Evolutionary conservation across 2,113 vertebrate genomes (phyloP), one percentile per base, ranked within the genome.

Genomic region (Lynx canadensis): DNA sequence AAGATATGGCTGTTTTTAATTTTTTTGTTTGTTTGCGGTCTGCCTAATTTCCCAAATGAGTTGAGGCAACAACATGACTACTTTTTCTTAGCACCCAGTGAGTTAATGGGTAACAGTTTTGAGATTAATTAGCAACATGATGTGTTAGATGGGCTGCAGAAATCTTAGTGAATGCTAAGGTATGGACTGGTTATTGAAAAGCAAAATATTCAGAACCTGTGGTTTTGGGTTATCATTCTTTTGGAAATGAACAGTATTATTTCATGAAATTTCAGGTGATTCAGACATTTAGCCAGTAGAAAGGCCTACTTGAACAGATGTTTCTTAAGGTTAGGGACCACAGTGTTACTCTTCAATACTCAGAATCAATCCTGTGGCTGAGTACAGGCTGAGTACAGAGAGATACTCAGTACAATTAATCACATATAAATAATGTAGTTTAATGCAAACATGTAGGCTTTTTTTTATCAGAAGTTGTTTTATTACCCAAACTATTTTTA

Each of bases 401-500:
- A 80, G 12, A 25, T 36, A 79, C 36, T 91, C 23, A 31, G 65
- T 57, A 80, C 25, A 84, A 55, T 76, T 89, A 95, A 50, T 86
- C 63, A 38, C n/a, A 65, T 55, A 45, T 71, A 94, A 96, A 31
- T 71, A 16, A 88, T 92, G 41, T 9, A 15, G 21, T 13, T 89
- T 66, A 90, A 87, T 79, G 76, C 15, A 91, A 94, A 89, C 5
- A 81, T 48, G 66, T 38, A 94, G 85, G 12, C 25, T 60, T 60
- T 60, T 29, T 33, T 90, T 96, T 85, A 78, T 85, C 52, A 94
- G 31, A 82, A 57, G 11, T 71, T 25, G 18, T 89, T 73, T 90
- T 88, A 82, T 80, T 92, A 71, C 69, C 87, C 36, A 97, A 96
- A 95, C 18, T 68, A 68, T 38, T 93, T 96, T 79, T 69, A 74